These are phyloP conservation scores for Lydus trimaculatus DNA, from an alignment of 2,888 invertebrate species.

Conservation along the genomic window DNA sequence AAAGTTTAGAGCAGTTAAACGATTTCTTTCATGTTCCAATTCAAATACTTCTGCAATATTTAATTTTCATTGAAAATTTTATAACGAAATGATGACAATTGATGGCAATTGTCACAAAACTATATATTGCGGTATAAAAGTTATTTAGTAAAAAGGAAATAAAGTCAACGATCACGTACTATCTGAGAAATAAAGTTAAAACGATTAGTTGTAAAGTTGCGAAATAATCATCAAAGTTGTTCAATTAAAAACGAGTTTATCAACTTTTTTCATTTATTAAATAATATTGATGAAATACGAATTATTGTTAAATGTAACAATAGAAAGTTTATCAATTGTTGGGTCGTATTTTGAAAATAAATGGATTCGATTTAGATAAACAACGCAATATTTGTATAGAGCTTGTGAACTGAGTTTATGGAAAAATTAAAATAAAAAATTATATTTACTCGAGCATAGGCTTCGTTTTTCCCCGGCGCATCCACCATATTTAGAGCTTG, in stretches of 20 bases:
- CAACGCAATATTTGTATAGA: no score
- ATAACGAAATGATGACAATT: neutral
- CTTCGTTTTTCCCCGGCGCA: neutral
- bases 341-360: no score
- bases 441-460: no score
- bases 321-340: neutral
- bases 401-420: no score
- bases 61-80: neutral
- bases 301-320: neutral
- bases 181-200: slow-evolving; percentile 22
- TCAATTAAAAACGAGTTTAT: neutral
- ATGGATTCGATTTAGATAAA: no score
- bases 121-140: slow-evolving; percentile 4
- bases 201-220: slow-evolving; percentile 28
- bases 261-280: neutral
- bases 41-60: neutral
- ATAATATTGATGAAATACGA: neutral
- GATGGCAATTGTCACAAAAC: neutral
- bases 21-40: neutral
- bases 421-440: no score
- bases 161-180: slow-evolving; percentile 26
- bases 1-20: neutral
- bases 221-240: slow-evolving; percentile 19
- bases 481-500: no score
- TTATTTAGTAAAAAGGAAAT: slow-evolving; percentile 22